Base-by-base conservation (phyloP, 2,797 vertebrate genomes). In the Carduelis carduelis region DNA sequence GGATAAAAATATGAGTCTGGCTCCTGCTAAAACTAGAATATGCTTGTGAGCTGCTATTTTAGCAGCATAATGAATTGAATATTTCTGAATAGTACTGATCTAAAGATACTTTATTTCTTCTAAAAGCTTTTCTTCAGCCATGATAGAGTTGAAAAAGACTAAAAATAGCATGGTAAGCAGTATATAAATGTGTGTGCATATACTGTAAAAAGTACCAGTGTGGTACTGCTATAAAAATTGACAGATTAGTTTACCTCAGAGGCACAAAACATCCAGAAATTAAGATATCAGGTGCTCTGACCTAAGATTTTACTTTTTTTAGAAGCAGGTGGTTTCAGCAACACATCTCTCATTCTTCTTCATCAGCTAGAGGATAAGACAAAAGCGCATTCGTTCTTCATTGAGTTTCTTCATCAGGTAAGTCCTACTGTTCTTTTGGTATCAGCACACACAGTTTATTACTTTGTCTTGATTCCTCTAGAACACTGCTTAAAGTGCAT, bases 351-450 rank as follows among this genome's bases (percentile, higher is more conserved):
- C 86, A 99, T 99, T 96, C 98, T 99, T 95, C 98, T 99, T 89
- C 99, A 99, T 96, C 99, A 99, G 92, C 97, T 99, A 41, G 99
- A 99, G 93, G 99, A 99, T 97, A 99, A 99, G 96, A 98, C 99
- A 98, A 99, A 99, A 97, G 99, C 99, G 28, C 99, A 99, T 79
- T 98, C 98, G 44, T 98, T 98, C 96, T 99, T 99, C 94, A 97
- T 99, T 98, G 99, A 99, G 95, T 99, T 99, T 87, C 98, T 99
- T 96, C 99, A 98, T 61, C 98, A 99, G 95, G 99, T 99, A 91
- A 91, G 32, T 16, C 32, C 19, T 76, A 3, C 9, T 37, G 14
- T 41, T n/a, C 57, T 70, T 37, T 30, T 41, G 12, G 4, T 61
- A 18, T 57, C 34, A 34, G 41, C 30, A 37, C 17, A 23, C 22